Conservation (phyloP, 2,113 vertebrate species). For the Tautogolabrus adspersus region DNA sequence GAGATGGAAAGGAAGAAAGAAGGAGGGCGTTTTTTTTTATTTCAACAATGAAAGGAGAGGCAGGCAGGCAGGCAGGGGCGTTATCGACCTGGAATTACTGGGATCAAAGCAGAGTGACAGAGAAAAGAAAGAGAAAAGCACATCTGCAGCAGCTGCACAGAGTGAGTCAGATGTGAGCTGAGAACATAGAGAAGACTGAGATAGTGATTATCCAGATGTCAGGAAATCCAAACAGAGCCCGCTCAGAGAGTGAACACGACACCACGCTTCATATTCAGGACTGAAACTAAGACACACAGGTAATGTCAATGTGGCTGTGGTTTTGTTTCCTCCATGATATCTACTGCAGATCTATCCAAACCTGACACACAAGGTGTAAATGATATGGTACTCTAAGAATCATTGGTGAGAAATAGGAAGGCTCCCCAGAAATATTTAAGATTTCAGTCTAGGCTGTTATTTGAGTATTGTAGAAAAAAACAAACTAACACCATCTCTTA, state of each 20-base stretch:
- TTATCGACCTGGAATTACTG: conserved; percentile 46
- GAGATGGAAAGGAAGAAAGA: background rate
- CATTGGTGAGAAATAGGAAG: too few relatives aligned
- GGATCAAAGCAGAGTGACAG: conserved; percentile 21
- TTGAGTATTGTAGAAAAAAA: too few relatives aligned
- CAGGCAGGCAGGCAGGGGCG: background rate
- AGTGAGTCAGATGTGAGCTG: background rate
- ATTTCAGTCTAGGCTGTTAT: too few relatives aligned
- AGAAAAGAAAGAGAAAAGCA: conserved; percentile 6
- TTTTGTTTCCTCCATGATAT: too few relatives aligned
- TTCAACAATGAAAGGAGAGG: conserved; percentile 11
- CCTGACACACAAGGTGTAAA: too few relatives aligned
- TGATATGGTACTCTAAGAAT: too few relatives aligned
- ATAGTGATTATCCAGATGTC: background rate
- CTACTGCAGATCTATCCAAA: too few relatives aligned
- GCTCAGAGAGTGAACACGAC: too few relatives aligned
- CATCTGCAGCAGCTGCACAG: conserved; percentile 4
- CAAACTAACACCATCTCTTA: too few relatives aligned
- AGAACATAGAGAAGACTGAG: background rate
- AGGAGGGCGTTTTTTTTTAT: background rate
- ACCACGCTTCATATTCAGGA: too few relatives aligned
- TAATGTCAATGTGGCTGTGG: too few relatives aligned
- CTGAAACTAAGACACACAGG: background rate
- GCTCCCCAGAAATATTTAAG: too few relatives aligned
- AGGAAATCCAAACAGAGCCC: background rate